Percentiles rank a stretch among this genome's conserved stretches.
phyloP scores from a whole-genome alignment of 2,797 vertebrate species.

The Bufotes viridis region DNA sequence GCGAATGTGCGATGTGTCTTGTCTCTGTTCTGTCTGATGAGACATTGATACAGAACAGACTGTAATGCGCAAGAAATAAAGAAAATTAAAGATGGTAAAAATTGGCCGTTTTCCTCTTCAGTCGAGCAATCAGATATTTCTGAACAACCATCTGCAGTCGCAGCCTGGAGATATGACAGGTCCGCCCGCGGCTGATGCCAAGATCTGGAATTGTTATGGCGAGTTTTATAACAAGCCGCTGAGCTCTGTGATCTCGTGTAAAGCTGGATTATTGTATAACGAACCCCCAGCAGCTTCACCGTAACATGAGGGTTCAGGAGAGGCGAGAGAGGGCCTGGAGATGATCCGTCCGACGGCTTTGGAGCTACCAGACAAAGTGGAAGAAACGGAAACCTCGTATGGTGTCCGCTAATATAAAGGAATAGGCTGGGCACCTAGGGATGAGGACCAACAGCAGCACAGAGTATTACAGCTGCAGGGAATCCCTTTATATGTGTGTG shows the following conservation, averaged over 20 bases:
- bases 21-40: background rate
- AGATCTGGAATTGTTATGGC: background rate
- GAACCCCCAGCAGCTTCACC: no score
- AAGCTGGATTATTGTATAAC: background rate
- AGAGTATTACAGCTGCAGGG: background rate
- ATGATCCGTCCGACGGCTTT: no score
- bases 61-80: background rate
- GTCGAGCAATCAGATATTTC: slow-evolving; percentile 40
- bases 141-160: slow-evolving; percentile 29
- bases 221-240: background rate
- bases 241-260: background rate
- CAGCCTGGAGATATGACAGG: background rate
- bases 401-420: no score
- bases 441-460: background rate
- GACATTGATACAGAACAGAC: slow-evolving; percentile 26
- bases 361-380: no score
- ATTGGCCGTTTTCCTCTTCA: background rate
- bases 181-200: background rate
- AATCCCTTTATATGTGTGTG: background rate
- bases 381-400: no score
- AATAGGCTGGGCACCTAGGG: no score
- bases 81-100: slow-evolving; percentile 4
- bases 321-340: no score
- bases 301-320: no score
- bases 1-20: background rate